Evolutionary conservation across 2,113 vertebrate species (phyloP), one percentile per base, ranked within the genome.

Genomic region (Nibea coibor): DNA sequence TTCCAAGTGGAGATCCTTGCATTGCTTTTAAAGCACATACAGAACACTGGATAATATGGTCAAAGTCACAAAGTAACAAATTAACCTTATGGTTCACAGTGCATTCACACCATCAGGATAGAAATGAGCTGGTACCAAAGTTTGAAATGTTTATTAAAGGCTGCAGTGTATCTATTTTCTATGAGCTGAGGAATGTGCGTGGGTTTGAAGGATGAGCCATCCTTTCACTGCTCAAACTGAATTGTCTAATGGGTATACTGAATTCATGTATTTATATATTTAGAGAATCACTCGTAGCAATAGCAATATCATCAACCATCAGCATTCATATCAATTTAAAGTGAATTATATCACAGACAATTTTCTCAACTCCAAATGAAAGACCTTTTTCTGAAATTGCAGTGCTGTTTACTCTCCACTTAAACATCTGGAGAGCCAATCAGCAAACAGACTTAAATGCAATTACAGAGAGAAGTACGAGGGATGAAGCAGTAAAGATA

Each of bases 291-390:
- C 47, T 67, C 56, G 8, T 17, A 39, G 6, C 64, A 50, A 47
- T 35, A 64, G 20, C 35, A 26, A 17, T 11, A 14, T 17, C 11
- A 15, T 42, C 28, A 54, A 4, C 24, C 53, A 53, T 45, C 11
- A 57, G 11, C 17, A 17, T 69, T 10, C 24, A 28, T 12, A 70
- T 42, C 66, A 39, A 10, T 45, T 72, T 3, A 53, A 35, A 10
- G 48, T 9, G 16, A 66, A 72, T 48, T 15, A 48, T 59, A 9
- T 35, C 62, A 62, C 28, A 62, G 15, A 42, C 69, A 78, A 65
- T 69, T 51, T 5, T 28, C 28, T 76, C 73, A 62, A 19, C 65
- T 63, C 16, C 45, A 63, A 48, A 6, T 28, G 68, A 50, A 68
- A n/a, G 4, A 47, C 64, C 7, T 53, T 35, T 71, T 56, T 47